Base-by-base conservation (phyloP, 23 tunicate genomes). In the Halocynthia roretzi region DNA sequence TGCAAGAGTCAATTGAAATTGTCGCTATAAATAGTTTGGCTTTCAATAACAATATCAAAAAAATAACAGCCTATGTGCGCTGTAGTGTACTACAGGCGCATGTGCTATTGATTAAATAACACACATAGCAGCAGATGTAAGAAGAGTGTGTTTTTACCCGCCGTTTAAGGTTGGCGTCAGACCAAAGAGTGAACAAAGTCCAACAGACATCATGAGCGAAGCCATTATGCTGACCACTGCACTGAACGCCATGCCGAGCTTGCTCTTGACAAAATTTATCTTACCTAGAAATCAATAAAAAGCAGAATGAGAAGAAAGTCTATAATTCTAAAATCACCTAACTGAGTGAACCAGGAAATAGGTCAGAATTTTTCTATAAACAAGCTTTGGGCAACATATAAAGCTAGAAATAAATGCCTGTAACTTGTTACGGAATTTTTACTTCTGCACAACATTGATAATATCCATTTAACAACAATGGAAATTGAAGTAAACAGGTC, bases 211-310 rank as follows among this genome's bases (percentile, higher is more conserved):
- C 92, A 92, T 92, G 9, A 86, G 64, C 5, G 89, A 83, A 18
- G 85, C 91, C 80, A 92, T 86, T 22, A 86, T 83, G 66, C 92
- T 92, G 17, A 86, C 87, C 49, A 92, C 92, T 10, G 92, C 98
- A 74, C 77, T 49, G 63, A 92, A 83, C 6, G 98, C 98, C 98
- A 92, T 92, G 10, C 98, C 98, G 62, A 92, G 68, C 75, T 92
- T 92, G 69, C 98, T 92, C 52, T 92, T 92, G 10, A 92, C 88
- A 82, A 86, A 92, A 68, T 92, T 82, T n/a, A 92, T 92, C 79
- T 92, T 92, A 62, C 85, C 75, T 82, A 21, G 10, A 11, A 18
- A 11, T 53, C 2, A 31, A 31, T 31, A 31, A 31, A 31, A 31
- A 31, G 44, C 44, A 31, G 44, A 31, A 31, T 31, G 44, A 31